Base-by-base conservation (phyloP, 2,113 vertebrate species). In the Stictonetta naevosa region DNA sequence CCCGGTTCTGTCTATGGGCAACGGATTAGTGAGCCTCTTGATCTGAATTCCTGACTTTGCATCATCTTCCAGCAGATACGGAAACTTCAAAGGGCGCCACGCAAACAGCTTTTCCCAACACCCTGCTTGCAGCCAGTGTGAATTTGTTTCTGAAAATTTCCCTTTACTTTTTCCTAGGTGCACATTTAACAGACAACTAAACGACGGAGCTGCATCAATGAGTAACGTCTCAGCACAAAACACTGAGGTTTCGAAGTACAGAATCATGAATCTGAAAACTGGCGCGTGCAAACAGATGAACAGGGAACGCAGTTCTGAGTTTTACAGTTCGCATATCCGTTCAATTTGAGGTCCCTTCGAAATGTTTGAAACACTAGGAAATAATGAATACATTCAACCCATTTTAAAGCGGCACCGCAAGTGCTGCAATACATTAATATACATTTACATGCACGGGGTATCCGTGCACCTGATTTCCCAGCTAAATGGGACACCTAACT, bases 1-100 rank as follows among this genome's bases (percentile, higher is more conserved):
- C 10, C 14, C 0, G 3, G 25, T 48, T 62, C 40, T 10, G 2
- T 13, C 52, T 6, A 10, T 0, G 38, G 31, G 15, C 6, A 4
- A 12, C 0, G 11, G 14, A 1, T 11, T 11, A 36, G 13, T 25
- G 28, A 83, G 58, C 69, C 34, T 28, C 44, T 68, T 26, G 8
- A 50, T 19, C 42, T 33, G 52, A 23, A 66, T 46, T 53, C 62
- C 64, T 1, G 2, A 33, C 19, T 48, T 5, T 4, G 6, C 0
- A 0, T 15, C 7, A 25, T 59, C 60, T 80, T 18, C 60, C 60
- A 55, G 46, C 20, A 59, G 40, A 33, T 31, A 28, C 13, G n/a
- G 44, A 60, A 60, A 36, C 46, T 60, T 60, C n/a, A 26, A 78
- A 62, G 52, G 38, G 19, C 5, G 1, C 20, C 5, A 8, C 2